phyloP scores from a whole-genome alignment of 2,888 invertebrate species.

The Dryomyza anilis region DNA sequence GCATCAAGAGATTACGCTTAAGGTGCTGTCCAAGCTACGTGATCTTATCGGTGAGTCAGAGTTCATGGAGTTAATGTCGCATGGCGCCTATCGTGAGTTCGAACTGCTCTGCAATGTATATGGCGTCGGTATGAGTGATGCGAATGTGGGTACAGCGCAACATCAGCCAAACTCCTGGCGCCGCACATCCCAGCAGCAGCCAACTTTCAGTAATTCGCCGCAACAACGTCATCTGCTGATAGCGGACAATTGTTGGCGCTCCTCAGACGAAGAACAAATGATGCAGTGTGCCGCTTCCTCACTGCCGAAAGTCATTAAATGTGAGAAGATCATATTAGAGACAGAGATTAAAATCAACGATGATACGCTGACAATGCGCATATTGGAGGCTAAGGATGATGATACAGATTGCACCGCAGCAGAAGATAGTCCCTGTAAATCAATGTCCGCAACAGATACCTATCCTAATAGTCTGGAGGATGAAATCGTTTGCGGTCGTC shows the following conservation, averaged over 20 bases:
- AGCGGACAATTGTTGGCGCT: conserved; percentile 40
- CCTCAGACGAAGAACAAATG: conserved; percentile 42
- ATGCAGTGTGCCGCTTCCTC: conserved; percentile 55
- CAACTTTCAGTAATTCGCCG: neutral
- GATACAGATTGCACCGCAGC: conserved; percentile 53
- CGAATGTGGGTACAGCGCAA: conserved; percentile 28
- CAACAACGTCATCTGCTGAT: too few relatives aligned
- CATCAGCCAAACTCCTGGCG: neutral
- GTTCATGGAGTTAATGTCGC: conserved; percentile 67
- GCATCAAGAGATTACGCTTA: conserved; percentile 71
- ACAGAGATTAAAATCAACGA: conserved; percentile 83
- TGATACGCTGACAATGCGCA: conserved; percentile 83
- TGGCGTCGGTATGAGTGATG: conserved; percentile 47
- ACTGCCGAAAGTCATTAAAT: conserved; percentile 43
- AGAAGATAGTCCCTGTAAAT: conserved; percentile 49
- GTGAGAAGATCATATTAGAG: conserved; percentile 70
- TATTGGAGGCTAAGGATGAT: conserved; percentile 67
- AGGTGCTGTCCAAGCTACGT: conserved; percentile 73
- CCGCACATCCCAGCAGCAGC: conserved; percentile 24
- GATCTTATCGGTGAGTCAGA: conserved; percentile 70
- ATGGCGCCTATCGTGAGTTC: conserved; percentile 65
- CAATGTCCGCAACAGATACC: conserved; percentile 34
- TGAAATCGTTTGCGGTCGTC: conserved; percentile 58
- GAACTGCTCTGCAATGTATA: conserved; percentile 69
- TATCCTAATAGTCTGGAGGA: conserved; percentile 42